These are phyloP conservation scores for Volucella zonaria DNA, from an alignment of 2,888 invertebrate genomes.

Conservation along the genomic window DNA sequence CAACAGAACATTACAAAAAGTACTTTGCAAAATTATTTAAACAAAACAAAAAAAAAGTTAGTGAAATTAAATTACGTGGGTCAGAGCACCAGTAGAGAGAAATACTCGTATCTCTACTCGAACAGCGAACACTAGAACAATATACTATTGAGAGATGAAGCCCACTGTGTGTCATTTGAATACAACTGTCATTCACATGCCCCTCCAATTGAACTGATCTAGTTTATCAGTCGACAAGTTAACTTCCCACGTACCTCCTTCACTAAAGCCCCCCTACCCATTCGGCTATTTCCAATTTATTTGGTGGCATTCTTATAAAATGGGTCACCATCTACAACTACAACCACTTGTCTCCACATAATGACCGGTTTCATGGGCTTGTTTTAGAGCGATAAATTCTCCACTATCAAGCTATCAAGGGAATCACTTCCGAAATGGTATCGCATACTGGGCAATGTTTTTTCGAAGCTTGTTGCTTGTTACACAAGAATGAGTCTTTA, in stretches of 20 bases:
- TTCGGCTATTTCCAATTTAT: conserved; percentile 9
- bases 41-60: conserved; percentile 31
- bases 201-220: conserved; percentile 70
- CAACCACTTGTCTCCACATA: conserved; percentile 2
- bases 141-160: conserved; percentile 9
- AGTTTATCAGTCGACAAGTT: conserved; percentile 59
- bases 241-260: conserved; percentile 34
- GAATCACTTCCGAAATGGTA: conserved; percentile 33
- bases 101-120: too few relatives aligned
- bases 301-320: conserved; percentile 41
- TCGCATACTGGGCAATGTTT: conserved; percentile 10
- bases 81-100: conserved; percentile 61
- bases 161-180: conserved; percentile 25
- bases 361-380: conserved; percentile 41
- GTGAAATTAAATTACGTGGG: conserved; percentile 60
- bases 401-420: conserved; percentile 16
- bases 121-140: conserved; percentile 19
- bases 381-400: conserved; percentile 4
- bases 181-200: conserved; percentile 62
- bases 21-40: conserved; percentile 47
- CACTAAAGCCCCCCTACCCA: conserved; percentile 2
- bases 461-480: not conserved
- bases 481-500: too few relatives aligned
- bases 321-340: conserved; percentile 18
- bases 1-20: not conserved